Evolutionary conservation across 2,888 invertebrate species (phyloP).

Genomic region (Pheosia gnoma): DNA sequence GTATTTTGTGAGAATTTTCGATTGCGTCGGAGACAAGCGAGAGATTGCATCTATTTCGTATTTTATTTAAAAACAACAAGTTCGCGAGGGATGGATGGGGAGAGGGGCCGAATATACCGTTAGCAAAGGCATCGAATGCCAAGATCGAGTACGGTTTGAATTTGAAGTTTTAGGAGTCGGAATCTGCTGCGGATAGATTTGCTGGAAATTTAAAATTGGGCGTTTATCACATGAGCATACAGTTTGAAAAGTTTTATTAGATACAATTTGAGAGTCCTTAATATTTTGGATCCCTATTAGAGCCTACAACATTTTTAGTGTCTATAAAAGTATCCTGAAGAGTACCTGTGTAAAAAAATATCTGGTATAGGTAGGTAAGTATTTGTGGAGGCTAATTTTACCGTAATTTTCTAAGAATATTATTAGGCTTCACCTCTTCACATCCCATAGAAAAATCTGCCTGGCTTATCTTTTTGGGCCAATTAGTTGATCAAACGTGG

Average conservation of each 20-base stretch:
- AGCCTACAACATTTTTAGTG: too few relatives aligned
- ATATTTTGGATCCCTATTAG: too few relatives aligned
- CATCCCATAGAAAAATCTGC: too few relatives aligned
- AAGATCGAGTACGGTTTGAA: conserved; percentile 49
- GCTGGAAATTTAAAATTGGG: not conserved
- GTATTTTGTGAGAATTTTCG: conserved; percentile 53
- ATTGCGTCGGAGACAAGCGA: conserved; percentile 49
- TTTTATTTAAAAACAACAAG: conserved; percentile 66
- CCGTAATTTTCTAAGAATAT: too few relatives aligned
- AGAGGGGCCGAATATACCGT: conserved; percentile 26
- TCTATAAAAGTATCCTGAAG: too few relatives aligned
- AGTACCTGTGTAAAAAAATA: too few relatives aligned
- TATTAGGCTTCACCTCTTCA: too few relatives aligned
- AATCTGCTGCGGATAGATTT: conserved; percentile 24
- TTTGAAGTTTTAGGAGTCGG: conserved; percentile 48
- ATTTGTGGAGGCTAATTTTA: too few relatives aligned
- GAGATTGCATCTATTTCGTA: conserved; percentile 66
- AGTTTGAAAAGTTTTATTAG: not conserved
- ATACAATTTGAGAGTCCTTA: too few relatives aligned
- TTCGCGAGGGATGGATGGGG: conserved; percentile 51
- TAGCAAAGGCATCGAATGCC: conserved; percentile 39
- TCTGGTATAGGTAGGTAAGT: too few relatives aligned
- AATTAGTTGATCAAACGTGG: too few relatives aligned
- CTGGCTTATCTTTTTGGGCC: too few relatives aligned
- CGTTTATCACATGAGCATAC: not conserved